These are phyloP conservation scores for Ethmia dodecea DNA, from an alignment of 2,888 invertebrate species.

Conservation along the genomic window DNA sequence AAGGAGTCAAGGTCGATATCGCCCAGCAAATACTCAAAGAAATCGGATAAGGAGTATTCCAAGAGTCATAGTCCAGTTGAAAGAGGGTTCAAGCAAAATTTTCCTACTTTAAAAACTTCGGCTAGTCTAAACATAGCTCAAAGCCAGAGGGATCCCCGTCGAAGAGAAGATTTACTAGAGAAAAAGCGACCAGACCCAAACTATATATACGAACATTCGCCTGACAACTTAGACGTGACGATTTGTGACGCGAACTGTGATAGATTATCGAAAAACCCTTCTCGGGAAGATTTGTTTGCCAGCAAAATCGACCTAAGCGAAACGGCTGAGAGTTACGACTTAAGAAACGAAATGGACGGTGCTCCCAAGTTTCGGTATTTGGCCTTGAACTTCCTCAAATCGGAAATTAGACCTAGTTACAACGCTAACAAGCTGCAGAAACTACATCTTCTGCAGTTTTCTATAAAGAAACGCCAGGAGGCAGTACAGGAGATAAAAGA, in stretches of 20 bases:
- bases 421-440: constrained; percentile 83
- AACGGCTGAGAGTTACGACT: constrained; percentile 65
- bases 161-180: constrained; percentile 34
- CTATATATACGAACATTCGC: constrained; percentile 65
- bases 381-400: constrained; percentile 70
- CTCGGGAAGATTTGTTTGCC: constrained; percentile 45
- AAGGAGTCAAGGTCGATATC: constrained; percentile 63
- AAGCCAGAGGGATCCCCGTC: constrained; percentile 32
- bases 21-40: constrained; percentile 48
- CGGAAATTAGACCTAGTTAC: constrained; percentile 85
- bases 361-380: constrained; percentile 63
- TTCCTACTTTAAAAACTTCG: constrained; percentile 46
- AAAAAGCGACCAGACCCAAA: constrained; percentile 37
- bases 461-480: constrained; percentile 82
- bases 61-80: constrained; percentile 71
- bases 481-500: constrained; percentile 77
- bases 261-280: constrained; percentile 38
- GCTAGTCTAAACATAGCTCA: constrained; percentile 51
- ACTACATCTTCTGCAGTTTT: constrained; percentile 83
- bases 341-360: constrained; percentile 52
- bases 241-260: constrained; percentile 45
- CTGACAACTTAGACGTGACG: constrained; percentile 51
- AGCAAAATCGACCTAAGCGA: constrained; percentile 67
- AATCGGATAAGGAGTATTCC: constrained; percentile 57
- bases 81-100: constrained; percentile 56